These are phyloP conservation scores for Syngnathus rostellatus DNA, from an alignment of 2,797 vertebrate species.

Conservation along the genomic window DNA sequence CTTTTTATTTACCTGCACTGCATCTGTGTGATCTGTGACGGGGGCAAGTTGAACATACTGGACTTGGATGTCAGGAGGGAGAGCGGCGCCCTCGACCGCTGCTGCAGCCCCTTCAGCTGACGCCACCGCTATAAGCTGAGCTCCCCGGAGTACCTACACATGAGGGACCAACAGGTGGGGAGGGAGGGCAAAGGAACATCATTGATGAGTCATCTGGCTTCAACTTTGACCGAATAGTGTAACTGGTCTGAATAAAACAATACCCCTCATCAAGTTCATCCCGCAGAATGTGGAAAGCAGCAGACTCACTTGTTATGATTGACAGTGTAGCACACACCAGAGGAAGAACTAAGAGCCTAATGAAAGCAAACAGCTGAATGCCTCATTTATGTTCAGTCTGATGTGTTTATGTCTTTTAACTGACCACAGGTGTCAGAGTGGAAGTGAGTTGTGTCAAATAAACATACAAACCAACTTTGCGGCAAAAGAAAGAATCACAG, in stretches of 20 bases:
- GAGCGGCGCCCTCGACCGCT: conserved; percentile 80
- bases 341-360: neutral
- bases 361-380: conserved; percentile 1
- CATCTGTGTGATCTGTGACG: conserved; percentile 78
- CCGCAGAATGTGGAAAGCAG: conserved; percentile 15
- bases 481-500: neutral
- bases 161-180: conserved; percentile 5
- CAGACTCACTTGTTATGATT: conserved; percentile 14
- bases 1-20: conserved; percentile 73
- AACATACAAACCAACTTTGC: neutral
- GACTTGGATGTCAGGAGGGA: conserved; percentile 95
- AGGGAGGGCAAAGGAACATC: neutral
- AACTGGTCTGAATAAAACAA: conserved; percentile 6
- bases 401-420: conserved; percentile 1
- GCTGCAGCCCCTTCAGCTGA: conserved; percentile 81
- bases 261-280: conserved; percentile 1
- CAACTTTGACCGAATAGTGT: neutral
- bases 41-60: conserved; percentile 95
- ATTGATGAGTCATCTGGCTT: neutral
- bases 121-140: conserved; percentile 92
- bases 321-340: neutral
- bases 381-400: neutral
- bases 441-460: neutral
- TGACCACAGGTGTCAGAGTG: neutral
- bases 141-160: conserved; percentile 84